A percentile compares a stretch with the other conserved stretches of the same genome.
Evolutionary conservation across 2,113 vertebrate genomes (phyloP).

Genomic region (Puntigrus tetrazona): DNA sequence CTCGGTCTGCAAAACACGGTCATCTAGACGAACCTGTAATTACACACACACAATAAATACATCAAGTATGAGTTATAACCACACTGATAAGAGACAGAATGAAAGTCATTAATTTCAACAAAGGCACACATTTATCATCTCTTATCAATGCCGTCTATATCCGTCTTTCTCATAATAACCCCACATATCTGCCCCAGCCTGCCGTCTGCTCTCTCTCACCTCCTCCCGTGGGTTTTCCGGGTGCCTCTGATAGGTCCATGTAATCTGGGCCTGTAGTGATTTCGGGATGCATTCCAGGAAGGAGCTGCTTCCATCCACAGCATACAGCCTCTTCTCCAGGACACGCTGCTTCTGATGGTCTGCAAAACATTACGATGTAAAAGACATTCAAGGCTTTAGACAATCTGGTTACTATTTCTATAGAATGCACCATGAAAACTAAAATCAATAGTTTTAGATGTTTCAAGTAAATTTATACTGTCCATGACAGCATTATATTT

Average conservation of each 20-base stretch:
- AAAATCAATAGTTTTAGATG: background rate
- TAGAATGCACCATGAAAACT: background rate
- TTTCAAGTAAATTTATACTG: background rate
- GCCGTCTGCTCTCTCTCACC: conserved; percentile 70
- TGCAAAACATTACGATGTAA: conserved; percentile 55
- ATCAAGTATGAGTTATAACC: background rate
- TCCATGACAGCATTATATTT: background rate
- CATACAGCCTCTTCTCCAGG: conserved; percentile 85
- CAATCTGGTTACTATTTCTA: background rate
- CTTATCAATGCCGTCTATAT: conserved; percentile 1
- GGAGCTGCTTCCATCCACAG: conserved; percentile 89
- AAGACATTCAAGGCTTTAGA: background rate
- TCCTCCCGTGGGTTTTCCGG: conserved; percentile 75
- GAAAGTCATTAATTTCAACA: conserved; percentile 17
- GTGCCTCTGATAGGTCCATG: conserved; percentile 88
- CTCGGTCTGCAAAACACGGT: conserved; percentile 79
- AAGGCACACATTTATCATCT: conserved; percentile 19
- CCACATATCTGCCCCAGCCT: background rate
- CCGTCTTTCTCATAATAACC: conserved; percentile 1
- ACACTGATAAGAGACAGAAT: background rate
- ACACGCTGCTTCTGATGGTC: conserved; percentile 80
- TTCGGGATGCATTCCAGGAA: conserved; percentile 96
- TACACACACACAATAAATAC: background rate
- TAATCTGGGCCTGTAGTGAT: conserved; percentile 87
- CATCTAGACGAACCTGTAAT: conserved; percentile 80